phyloP scores from a whole-genome alignment of 2,797 vertebrate species.

The Hirundo rustica region DNA sequence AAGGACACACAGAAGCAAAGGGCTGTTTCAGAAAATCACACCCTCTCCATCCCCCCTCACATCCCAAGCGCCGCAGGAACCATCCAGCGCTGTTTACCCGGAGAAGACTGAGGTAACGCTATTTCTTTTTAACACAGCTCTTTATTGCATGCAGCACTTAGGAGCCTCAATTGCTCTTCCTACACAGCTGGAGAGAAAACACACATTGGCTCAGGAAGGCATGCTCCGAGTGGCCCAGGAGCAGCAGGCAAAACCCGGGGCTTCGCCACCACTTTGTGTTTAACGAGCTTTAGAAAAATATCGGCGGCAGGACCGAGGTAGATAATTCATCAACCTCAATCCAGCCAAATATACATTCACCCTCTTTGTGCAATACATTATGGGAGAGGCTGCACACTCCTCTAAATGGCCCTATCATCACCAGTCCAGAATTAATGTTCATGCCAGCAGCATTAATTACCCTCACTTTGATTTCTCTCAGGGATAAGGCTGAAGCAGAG shows the following conservation, averaged over 20 bases:
- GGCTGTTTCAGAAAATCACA: neutral
- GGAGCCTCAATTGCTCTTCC: neutral
- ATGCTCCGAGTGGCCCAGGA: neutral
- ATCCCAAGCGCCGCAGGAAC: neutral
- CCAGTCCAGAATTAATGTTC: constrained; percentile 3
- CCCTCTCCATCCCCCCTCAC: neutral
- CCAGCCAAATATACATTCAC: neutral
- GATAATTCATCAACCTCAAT: neutral
- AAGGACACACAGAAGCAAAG: neutral
- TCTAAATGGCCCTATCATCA: neutral
- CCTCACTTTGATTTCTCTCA: constrained; percentile 12
- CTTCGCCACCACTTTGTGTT: neutral
- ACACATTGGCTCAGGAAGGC: accelerated
- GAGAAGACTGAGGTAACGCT: neutral
- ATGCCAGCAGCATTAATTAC: constrained; percentile 32
- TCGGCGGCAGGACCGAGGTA: neutral
- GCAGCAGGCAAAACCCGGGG: neutral
- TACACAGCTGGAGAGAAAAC: neutral
- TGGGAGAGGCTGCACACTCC: neutral
- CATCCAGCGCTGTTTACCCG: neutral
- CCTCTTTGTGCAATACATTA: neutral
- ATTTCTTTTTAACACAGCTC: neutral
- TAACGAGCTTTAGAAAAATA: neutral
- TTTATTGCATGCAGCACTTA: neutral
- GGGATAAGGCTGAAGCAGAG: neutral